Evolutionary conservation across 2,888 invertebrate species (phyloP).

Genomic region (Macrostomum cliftonense): DNA sequence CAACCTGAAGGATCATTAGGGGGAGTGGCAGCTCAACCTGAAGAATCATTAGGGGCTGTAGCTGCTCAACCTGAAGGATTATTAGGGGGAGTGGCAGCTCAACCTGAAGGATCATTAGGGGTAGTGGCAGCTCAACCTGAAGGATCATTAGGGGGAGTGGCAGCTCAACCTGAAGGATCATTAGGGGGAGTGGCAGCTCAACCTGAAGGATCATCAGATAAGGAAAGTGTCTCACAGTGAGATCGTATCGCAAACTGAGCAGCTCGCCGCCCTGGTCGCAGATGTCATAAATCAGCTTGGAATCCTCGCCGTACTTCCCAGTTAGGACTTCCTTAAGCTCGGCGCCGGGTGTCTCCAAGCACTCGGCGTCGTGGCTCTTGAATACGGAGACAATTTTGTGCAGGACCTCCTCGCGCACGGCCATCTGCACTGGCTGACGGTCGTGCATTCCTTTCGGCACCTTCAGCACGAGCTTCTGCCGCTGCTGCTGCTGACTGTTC

Average conservation of each 20-base stretch:
- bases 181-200: too few relatives aligned
- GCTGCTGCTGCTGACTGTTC: too few relatives aligned
- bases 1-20: too few relatives aligned
- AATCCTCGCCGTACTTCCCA: constrained; percentile 97
- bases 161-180: too few relatives aligned
- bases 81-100: too few relatives aligned
- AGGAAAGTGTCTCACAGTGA: constrained; percentile 49
- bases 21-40: too few relatives aligned
- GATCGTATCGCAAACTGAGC: constrained; percentile 78
- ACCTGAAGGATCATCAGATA: too few relatives aligned
- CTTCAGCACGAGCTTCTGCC: constrained; percentile 18
- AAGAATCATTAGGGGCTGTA: too few relatives aligned
- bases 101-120: too few relatives aligned
- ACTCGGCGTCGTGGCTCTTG: constrained; percentile 86
- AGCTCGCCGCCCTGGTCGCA: constrained; percentile 97
- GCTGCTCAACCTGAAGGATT: too few relatives aligned
- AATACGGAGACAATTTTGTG: constrained; percentile 70
- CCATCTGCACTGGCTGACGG: constrained; percentile 82
- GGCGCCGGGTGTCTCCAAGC: constrained; percentile 93
- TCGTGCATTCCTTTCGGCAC: constrained; percentile 41
- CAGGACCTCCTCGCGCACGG: constrained; percentile 58
- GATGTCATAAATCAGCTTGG: constrained; percentile 90
- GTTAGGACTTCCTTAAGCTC: constrained; percentile 91
- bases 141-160: constrained; percentile 4
- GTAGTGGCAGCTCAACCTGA: too few relatives aligned